These are phyloP conservation scores for Lepisosteus osseus DNA, from an alignment of 2,113 vertebrate species.

Conservation along the genomic window DNA sequence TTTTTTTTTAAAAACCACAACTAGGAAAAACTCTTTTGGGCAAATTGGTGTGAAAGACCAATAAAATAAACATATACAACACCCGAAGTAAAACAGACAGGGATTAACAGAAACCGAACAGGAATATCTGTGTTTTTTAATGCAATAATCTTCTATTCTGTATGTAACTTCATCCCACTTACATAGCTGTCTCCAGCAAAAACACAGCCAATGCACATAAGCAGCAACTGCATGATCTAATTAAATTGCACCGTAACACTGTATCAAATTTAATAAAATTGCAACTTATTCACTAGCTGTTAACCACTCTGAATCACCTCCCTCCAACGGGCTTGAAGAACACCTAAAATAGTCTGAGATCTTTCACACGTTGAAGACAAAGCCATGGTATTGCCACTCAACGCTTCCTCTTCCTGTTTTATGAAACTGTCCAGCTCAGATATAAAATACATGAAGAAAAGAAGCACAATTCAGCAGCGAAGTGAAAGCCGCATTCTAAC, in stretches of 20 bases:
- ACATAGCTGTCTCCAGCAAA: too few species aligned
- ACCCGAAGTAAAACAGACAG: too few species aligned
- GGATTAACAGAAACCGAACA: too few species aligned
- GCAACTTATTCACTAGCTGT: too few species aligned
- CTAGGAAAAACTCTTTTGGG: slow-evolving; percentile 58
- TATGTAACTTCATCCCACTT: too few species aligned
- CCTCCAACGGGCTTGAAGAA: slow-evolving; percentile 38
- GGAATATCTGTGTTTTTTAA: too few species aligned
- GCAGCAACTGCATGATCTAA: too few species aligned
- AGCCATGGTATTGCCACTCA: slow-evolving; percentile 42
- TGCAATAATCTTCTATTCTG: too few species aligned
- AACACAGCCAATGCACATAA: too few species aligned
- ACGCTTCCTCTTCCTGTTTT: slow-evolving; percentile 69
- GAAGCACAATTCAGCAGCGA: slow-evolving; percentile 8
- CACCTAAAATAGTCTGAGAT: slow-evolving; percentile 52
- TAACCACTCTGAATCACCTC: neutral
- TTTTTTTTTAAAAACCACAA: slow-evolving; percentile 33
- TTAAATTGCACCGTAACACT: too few species aligned
- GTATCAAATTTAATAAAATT: too few species aligned
- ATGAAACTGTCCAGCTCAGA: slow-evolving; percentile 60
- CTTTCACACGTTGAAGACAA: slow-evolving; percentile 52
- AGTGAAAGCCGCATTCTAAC: neutral
- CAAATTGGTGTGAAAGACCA: slow-evolving; percentile 54
- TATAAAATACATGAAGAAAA: slow-evolving; percentile 48
- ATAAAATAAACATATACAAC: slow-evolving; percentile 24